Base-by-base conservation (phyloP, 2,797 vertebrate genomes). In the Australoheros facetus region DNA sequence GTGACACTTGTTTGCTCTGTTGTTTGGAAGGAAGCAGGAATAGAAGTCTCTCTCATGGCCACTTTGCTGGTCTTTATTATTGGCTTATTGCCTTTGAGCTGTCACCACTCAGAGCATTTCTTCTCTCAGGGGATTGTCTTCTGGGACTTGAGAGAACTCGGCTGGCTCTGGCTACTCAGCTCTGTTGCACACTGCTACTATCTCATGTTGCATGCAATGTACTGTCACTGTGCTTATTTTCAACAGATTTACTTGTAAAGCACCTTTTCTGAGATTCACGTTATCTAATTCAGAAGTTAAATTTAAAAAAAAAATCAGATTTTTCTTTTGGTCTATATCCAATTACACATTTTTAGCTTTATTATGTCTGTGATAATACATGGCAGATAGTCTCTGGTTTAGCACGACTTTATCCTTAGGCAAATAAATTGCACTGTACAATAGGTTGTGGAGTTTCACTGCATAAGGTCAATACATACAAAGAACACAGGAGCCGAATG, bases 1-100 rank as follows among this genome's bases (percentile, higher is more conserved):
- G 82, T 82, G 86, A 92, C 91, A 93, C 87, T 93, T 93, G 91
- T 93, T 94, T 91, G 91, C 85, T 75, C 26, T 74, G 82, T 86
- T 91, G 90, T 91, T 93, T 88, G 90, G 79, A 91, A 87, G 80
- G 84, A 28, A 86, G 87, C 82, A 75, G 78, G 89, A 91, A 84
- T 48, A 87, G 83, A 92, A 84, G 69, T 75, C 83, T 93, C 92
- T 93, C 93, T 84, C 84, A 90, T 87, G 89, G 92, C 93, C 93
- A 92, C 88, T 94, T 94, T 93, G 88, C 92, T 81, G 88, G 78
- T 93, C 91, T 94, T 94, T 93, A 93, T 94, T 94, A 94, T 94
- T 91, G 93, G 92, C 92, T 93, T 94, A 93, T 93, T 95, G 93
- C 94, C 93, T 94, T 90, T 91, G 87, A 93, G 89, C 93, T 94